Base-by-base conservation (phyloP, 2,888 invertebrate species). In the Melolontha melolontha region DNA sequence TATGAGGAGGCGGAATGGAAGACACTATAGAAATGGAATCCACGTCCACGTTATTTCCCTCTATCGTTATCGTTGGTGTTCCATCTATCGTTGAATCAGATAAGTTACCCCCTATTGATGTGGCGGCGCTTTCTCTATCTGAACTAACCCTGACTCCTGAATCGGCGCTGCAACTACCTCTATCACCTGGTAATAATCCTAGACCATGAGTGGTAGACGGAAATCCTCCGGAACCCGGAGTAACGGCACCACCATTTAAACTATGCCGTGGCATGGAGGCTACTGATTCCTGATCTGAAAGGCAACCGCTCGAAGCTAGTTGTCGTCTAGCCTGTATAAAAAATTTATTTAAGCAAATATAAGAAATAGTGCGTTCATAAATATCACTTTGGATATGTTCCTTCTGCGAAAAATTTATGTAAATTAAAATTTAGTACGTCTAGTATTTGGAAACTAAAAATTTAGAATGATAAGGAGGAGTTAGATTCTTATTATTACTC, bases 101-200 rank as follows among this genome's bases (percentile, higher is more conserved):
- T 51, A 92, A 84, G 82, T 92, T 92, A n/a, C 92, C 92, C 34
- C 94, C 92, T 75, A 92, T 92, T 70, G 92, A 92, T 55, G 93
- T 93, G 2, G 93, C 93, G 11, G 92, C 92, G 75, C 91, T 91
- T 77, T 92, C 91, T 39, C 91, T 84, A 80, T 95, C 95, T 76
- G 94, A 94, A 82, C 92, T 93, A 79, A 92, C 91, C 77, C 94
- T 87, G 14, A 94, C 91, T 5, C 94, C 94, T 22, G 94, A 94
- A 82, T 95, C 95, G 11, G 94, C 94, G 77, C 93, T 93, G 84
- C 93, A 93, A 77, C 93, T 93, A 71, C 93, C 93, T 47, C 94
- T 86, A 80, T 94, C 94, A 1, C 89, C 89, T 0, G 87, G 86
- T 78, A 78, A 79, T 73, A 81, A 79, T n/a, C 81, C 84, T 74